These are phyloP conservation scores for Drosophila mayaguana DNA, from an alignment of 2,888 invertebrate genomes.

Conservation along the genomic window DNA sequence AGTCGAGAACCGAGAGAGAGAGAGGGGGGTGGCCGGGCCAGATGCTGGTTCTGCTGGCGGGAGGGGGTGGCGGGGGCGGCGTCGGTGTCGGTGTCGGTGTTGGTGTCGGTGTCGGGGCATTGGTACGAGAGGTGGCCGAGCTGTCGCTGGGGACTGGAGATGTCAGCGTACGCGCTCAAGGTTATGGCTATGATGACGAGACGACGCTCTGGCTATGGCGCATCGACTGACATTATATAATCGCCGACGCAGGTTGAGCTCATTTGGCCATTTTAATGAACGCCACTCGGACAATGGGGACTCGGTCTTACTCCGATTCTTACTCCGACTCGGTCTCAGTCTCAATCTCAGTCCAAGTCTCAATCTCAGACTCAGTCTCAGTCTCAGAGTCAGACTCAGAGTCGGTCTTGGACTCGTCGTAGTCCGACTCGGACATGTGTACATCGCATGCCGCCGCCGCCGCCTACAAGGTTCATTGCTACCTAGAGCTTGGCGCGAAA, in stretches of 20 bases:
- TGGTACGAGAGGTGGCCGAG: constrained; percentile 1
- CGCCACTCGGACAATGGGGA: constrained; percentile 21
- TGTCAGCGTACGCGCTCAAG: constrained; percentile 75
- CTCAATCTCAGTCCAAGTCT: no score
- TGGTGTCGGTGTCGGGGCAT: no score
- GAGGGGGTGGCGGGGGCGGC: not conserved
- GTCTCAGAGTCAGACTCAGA: no score
- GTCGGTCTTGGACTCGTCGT: not conserved
- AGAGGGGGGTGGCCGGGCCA: constrained; percentile 9
- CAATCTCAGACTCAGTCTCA: not conserved
- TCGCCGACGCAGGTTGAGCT: constrained; percentile 54
- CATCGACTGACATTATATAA: constrained; percentile 72
- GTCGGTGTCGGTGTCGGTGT: not conserved
- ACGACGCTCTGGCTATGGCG: constrained; percentile 54
- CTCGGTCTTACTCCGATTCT: not conserved
- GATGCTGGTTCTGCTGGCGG: constrained; percentile 24
- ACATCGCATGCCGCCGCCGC: constrained; percentile 32
- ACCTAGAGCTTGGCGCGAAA: constrained; percentile 37
- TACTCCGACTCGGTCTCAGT: not conserved
- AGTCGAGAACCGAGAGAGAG: constrained; percentile 8
- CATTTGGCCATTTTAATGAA: constrained; percentile 56
- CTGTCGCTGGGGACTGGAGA: constrained; percentile 37
- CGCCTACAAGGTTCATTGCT: constrained; percentile 60
- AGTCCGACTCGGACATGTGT: constrained; percentile 21
- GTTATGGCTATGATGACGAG: constrained; percentile 47